Conservation (phyloP, 2,797 vertebrate genomes). For the Buphagus erythrorhynchus region DNA sequence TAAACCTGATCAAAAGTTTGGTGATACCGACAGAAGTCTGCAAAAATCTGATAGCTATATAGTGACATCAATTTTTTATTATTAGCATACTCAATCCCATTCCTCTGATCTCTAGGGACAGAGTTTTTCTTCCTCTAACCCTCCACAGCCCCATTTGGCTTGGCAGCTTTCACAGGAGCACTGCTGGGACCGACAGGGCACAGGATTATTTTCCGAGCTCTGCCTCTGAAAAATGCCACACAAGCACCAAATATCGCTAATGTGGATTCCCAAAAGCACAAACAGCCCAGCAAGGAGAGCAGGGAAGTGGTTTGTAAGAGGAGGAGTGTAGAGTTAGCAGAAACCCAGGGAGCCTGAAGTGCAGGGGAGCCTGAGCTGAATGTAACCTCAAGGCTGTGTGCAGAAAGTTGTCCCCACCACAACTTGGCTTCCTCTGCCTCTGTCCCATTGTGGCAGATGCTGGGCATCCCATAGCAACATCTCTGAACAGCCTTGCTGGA, state of each 20-base stretch:
- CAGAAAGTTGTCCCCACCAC: neutral
- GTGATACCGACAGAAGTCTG: neutral
- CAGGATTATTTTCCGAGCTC: neutral
- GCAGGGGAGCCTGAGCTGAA: neutral
- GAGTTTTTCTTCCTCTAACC: neutral
- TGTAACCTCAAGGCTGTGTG: fast-evolving
- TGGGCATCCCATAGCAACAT: neutral
- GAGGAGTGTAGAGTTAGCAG: neutral
- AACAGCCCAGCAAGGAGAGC: neutral
- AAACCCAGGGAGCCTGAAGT: neutral
- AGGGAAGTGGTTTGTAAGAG: neutral
- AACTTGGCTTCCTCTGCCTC: neutral
- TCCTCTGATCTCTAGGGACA: neutral
- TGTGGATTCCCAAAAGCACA: neutral
- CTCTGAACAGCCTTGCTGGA: neutral
- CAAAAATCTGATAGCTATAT: neutral
- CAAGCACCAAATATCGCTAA: neutral
- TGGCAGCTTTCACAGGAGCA: neutral
- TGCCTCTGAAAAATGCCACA: neutral
- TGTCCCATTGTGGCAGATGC: fast-evolving
- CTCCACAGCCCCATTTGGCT: neutral
- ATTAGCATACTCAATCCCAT: neutral
- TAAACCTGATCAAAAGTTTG: neutral
- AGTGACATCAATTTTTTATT: neutral
- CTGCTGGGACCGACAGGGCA: neutral